phyloP scores from a whole-genome alignment of 2,113 vertebrate species.

The Corynorhinus townsendii region DNA sequence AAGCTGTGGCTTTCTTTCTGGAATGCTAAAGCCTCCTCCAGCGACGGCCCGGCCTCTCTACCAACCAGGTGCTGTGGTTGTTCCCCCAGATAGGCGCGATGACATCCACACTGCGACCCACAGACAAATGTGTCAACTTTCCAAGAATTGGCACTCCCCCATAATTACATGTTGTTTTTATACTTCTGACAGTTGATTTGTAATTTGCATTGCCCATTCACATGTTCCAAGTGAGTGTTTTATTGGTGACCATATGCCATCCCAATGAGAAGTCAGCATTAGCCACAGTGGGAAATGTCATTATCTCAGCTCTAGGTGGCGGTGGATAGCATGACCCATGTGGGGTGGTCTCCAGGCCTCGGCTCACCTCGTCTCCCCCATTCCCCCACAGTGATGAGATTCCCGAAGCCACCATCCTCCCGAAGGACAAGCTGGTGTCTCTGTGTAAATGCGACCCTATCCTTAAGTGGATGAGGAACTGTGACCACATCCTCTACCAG shows the following conservation, averaged over 20 bases:
- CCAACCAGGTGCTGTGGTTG: slow-evolving; percentile 71
- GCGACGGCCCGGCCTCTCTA: slow-evolving; percentile 83
- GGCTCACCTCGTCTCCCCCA: background rate
- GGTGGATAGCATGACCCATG: background rate
- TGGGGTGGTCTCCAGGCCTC: background rate
- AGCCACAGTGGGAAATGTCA: background rate
- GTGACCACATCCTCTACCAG: slow-evolving; percentile 98
- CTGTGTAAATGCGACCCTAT: slow-evolving; percentile 93
- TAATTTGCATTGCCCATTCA: background rate
- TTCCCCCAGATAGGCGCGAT: background rate
- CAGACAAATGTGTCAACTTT: background rate
- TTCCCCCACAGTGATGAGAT: slow-evolving; percentile 87
- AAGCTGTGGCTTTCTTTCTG: slow-evolving; percentile 98
- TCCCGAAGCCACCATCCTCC: slow-evolving; percentile 81
- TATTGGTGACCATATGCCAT: background rate
- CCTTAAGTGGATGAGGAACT: slow-evolving; percentile 95
- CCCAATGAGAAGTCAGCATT: background rate
- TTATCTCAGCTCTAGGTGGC: background rate
- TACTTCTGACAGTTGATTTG: background rate
- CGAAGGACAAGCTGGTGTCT: slow-evolving; percentile 90
- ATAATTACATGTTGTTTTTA: background rate
- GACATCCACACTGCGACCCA: background rate
- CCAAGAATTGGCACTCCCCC: background rate
- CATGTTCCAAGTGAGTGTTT: background rate
- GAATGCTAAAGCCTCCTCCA: slow-evolving; percentile 89